Evolutionary conservation across 2,797 vertebrate species (phyloP).

Genomic region (Ataeniobius toweri): DNA sequence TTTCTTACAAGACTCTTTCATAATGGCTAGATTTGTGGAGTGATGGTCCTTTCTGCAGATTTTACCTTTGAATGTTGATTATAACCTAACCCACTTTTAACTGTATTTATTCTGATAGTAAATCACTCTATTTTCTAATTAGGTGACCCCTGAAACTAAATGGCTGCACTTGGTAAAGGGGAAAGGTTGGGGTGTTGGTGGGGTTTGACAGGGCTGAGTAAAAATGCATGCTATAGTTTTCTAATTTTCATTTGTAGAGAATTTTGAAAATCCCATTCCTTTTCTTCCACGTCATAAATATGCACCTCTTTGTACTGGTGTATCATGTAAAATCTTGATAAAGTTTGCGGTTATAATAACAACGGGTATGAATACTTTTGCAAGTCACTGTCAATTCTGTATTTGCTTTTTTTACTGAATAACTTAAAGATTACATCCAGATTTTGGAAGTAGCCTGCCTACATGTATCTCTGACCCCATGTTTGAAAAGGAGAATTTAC

Average conservation of each 20-base stretch:
- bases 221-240: not conserved
- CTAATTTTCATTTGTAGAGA: too few species aligned
- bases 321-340: not conserved
- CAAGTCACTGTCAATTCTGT: not conserved
- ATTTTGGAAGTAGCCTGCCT: not conserved
- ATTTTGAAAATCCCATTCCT: not conserved
- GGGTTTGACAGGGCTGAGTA: not conserved
- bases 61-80: not conserved
- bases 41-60: not conserved
- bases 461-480: not conserved
- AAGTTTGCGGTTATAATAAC: not conserved
- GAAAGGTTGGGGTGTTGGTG: not conserved
- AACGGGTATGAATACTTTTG: not conserved
- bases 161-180: not conserved
- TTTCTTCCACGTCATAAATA: not conserved
- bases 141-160: not conserved
- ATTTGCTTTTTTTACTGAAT: not conserved
- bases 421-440: not conserved
- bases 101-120: not conserved
- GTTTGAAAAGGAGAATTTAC: not conserved
- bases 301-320: not conserved
- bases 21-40: not conserved
- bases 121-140: not conserved
- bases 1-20: not conserved
- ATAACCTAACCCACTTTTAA: not conserved